These are phyloP conservation scores for Petrocephalus zakoni DNA, from an alignment of 2,113 vertebrate genomes.

Conservation along the genomic window DNA sequence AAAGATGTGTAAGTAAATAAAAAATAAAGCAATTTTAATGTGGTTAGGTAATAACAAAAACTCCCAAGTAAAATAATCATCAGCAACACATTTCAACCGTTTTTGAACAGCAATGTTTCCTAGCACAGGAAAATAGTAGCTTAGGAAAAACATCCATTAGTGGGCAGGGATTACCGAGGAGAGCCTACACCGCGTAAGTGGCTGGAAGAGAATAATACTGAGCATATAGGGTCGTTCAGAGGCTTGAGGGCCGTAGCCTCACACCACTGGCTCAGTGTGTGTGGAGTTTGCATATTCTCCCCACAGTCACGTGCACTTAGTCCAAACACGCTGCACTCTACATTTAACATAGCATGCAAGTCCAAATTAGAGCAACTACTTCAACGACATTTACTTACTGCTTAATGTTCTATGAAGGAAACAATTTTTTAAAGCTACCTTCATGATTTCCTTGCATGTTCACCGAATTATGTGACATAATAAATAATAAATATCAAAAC, in stretches of 20 bases:
- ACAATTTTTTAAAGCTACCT: no score
- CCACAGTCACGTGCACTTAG: not conserved
- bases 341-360: no score
- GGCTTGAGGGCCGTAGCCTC: not conserved
- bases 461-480: not conserved
- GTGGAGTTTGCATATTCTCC: not conserved
- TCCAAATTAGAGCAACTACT: no score
- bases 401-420: no score
- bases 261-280: not conserved
- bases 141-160: not conserved
- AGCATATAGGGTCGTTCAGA: not conserved
- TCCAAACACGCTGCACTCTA: not conserved
- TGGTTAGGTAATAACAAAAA: not conserved
- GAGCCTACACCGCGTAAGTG: not conserved
- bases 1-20: not conserved
- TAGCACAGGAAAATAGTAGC: not conserved
- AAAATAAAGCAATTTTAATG: not conserved
- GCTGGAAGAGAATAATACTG: not conserved
- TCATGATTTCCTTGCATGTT: no score
- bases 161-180: not conserved
- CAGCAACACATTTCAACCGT: not conserved
- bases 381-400: no score
- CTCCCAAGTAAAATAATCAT: not conserved
- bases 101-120: not conserved
- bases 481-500: not conserved